Conservation (phyloP, 2,113 vertebrate genomes). For the Pomatostomus ruficeps region DNA sequence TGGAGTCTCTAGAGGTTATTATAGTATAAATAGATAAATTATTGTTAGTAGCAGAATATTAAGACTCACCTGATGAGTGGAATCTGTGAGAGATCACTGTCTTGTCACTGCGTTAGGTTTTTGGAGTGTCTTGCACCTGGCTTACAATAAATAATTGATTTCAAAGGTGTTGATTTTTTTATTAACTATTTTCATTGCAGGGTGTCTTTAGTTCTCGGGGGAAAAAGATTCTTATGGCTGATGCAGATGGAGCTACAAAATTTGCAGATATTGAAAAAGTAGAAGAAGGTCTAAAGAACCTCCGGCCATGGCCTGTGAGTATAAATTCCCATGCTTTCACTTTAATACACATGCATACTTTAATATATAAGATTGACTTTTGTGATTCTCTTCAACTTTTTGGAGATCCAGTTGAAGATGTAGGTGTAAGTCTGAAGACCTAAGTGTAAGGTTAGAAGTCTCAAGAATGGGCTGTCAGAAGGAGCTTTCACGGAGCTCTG, state of each 20-base stretch:
- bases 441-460: neutral
- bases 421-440: neutral
- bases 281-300: conserved; percentile 80
- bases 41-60: neutral
- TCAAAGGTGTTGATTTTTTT: neutral
- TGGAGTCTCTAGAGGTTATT: neutral
- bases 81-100: neutral
- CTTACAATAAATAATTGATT: neutral
- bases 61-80: neutral
- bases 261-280: conserved; percentile 91
- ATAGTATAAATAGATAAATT: neutral
- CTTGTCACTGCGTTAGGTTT: neutral
- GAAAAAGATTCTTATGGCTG: conserved; percentile 88
- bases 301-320: conserved; percentile 85
- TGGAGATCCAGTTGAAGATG: neutral
- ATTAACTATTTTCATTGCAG: conserved; percentile 58
- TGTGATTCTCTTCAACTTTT: neutral
- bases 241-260: conserved; percentile 95
- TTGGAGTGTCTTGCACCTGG: neutral
- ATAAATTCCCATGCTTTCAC: neutral
- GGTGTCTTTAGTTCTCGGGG: conserved; percentile 88
- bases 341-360: neutral
- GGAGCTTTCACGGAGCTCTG: neutral
- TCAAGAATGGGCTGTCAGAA: neutral
- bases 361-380: neutral